Conservation (phyloP, 2,113 vertebrate species). For the Austrofundulus limnaeus region DNA sequence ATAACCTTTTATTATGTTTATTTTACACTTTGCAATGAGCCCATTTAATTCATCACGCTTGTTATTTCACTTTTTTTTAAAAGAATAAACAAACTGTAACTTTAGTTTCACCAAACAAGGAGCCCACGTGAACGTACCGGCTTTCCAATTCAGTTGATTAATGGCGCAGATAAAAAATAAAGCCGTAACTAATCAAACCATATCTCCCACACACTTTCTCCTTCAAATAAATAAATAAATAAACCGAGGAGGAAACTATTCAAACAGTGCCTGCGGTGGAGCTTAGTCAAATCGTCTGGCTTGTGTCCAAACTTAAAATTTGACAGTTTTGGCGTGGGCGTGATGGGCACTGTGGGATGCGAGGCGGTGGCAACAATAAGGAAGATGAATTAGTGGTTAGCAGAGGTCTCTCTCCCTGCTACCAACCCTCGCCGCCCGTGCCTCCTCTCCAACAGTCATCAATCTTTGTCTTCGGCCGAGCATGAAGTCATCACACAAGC, state of each 20-base stretch:
- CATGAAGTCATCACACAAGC: slow-evolving; percentile 72
- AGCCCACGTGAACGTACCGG: too few species aligned
- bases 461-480: slow-evolving; percentile 78
- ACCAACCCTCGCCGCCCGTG: slow-evolving; percentile 54
- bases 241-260: slow-evolving; percentile 22
- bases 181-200: neutral
- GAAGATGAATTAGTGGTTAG: slow-evolving; percentile 80
- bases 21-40: too few species aligned
- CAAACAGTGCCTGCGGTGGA: slow-evolving; percentile 14
- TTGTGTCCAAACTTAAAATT: slow-evolving; percentile 61
- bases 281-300: slow-evolving; percentile 59
- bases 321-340: slow-evolving; percentile 63
- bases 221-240: neutral
- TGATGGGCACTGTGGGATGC: slow-evolving; percentile 66
- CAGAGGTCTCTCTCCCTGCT: slow-evolving; percentile 67
- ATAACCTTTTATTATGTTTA: too few species aligned
- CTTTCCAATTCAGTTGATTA: neutral
- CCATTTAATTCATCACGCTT: too few species aligned
- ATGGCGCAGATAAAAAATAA: neutral
- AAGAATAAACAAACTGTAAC: too few species aligned
- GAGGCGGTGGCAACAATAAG: slow-evolving; percentile 65
- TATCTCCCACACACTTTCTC: too few species aligned
- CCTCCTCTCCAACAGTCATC: slow-evolving; percentile 74
- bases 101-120: too few species aligned
- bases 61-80: too few species aligned